Evolutionary conservation across 2,797 vertebrate species (phyloP).

Genomic region (Threskiornis aethiopicus): DNA sequence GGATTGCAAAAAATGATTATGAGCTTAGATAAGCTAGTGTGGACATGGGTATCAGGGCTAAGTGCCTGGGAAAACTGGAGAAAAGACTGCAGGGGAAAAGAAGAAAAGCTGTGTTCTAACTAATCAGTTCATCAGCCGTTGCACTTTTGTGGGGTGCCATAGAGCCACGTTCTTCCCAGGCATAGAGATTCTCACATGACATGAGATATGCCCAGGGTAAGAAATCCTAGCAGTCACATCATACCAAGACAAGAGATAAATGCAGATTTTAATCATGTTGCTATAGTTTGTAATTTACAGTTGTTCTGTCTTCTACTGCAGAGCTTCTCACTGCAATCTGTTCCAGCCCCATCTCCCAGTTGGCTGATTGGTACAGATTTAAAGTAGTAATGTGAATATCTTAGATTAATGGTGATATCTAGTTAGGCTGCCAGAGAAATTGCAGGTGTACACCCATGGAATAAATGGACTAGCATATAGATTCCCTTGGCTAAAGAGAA

Average conservation of each 20-base stretch:
- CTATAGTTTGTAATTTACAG: not conserved
- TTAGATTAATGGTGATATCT: not conserved
- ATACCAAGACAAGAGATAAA: not conserved
- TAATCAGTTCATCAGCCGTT: not conserved
- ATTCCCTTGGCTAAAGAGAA: not conserved
- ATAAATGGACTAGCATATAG: not conserved
- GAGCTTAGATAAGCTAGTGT: not conserved
- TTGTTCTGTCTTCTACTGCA: not conserved
- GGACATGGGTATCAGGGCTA: not conserved
- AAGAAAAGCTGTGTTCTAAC: not conserved
- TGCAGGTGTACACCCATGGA: fast-evolving
- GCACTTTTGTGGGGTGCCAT: not conserved
- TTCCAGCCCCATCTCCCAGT: not conserved
- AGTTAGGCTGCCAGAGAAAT: not conserved
- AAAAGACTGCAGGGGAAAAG: not conserved
- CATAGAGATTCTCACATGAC: not conserved
- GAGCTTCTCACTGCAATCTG: not conserved
- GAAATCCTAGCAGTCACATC: not conserved
- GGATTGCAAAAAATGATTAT: not conserved
- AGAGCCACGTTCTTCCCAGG: not conserved
- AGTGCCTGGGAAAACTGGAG: not conserved
- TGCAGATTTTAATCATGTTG: not conserved
- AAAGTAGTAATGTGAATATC: not conserved
- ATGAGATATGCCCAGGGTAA: not conserved
- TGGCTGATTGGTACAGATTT: not conserved